Percentiles rank a stretch among this genome's conserved stretches.
These are phyloP conservation scores for Tromatobia lineatoria DNA, from an alignment of 2,888 invertebrate species.

Conservation along the genomic window DNA sequence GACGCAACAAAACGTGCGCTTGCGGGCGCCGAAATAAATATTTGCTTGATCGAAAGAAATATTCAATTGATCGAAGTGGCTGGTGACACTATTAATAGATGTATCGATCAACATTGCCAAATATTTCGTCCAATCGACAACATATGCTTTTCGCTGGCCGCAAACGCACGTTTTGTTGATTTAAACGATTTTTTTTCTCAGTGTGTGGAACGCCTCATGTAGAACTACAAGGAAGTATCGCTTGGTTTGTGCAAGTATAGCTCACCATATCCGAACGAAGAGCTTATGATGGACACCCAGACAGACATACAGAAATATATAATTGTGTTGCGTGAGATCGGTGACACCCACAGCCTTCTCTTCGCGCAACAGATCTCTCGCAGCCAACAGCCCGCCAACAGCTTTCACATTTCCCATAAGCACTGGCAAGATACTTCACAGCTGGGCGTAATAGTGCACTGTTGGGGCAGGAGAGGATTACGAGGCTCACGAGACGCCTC, in stretches of 20 bases:
- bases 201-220: no score
- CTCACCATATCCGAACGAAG: conserved; percentile 12
- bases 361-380: conserved; percentile 47
- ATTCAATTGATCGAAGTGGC: no score
- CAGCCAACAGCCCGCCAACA: conserved; percentile 55
- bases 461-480: conserved; percentile 62
- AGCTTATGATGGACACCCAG: conserved; percentile 25
- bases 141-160: no score
- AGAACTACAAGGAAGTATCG: conserved; percentile 47
- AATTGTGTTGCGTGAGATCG: conserved; percentile 78
- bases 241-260: conserved; percentile 22
- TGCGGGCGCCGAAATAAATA: no score
- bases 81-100: no score
- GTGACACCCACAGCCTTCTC: conserved; percentile 77
- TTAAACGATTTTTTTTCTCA: no score
- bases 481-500: conserved; percentile 53
- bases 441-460: conserved; percentile 61
- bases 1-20: no score
- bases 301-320: conserved; percentile 43
- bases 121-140: no score
- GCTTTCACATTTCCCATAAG: conserved; percentile 84
- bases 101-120: no score
- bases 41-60: no score
- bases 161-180: no score
- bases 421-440: conserved; percentile 61